Conservation (phyloP, 2,888 invertebrate species). For the Hydropsyche betteni region DNA sequence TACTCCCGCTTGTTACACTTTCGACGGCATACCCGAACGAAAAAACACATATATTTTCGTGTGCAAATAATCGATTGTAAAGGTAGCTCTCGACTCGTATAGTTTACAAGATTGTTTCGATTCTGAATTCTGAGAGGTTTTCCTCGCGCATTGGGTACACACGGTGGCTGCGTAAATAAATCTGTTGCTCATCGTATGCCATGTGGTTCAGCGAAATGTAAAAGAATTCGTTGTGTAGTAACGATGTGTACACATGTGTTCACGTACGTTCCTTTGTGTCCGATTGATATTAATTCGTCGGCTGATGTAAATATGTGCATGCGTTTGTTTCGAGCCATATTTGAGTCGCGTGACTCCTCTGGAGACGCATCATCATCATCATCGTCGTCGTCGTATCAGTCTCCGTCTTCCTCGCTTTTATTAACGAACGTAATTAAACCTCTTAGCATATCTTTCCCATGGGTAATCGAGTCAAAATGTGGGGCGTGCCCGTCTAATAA, state of each 20-base stretch:
- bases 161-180: constrained; percentile 1
- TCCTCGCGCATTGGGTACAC: too few species aligned
- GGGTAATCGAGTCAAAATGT: constrained; percentile 12
- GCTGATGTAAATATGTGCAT: neutral
- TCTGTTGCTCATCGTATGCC: constrained; percentile 23
- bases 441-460: constrained; percentile 19
- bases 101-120: too few species aligned
- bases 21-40: too few species aligned
- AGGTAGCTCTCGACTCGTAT: too few species aligned
- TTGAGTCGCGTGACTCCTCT: constrained; percentile 4
- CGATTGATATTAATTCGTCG: constrained; percentile 1
- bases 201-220: constrained; percentile 6
- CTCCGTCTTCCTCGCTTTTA: neutral
- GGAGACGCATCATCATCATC: neutral
- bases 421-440: constrained; percentile 17
- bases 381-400: neutral
- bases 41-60: too few species aligned
- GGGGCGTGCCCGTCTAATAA: constrained; percentile 1
- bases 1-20: neutral
- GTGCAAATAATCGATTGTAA: too few species aligned
- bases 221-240: constrained; percentile 9
- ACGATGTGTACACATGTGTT: neutral
- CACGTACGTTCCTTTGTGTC: neutral
- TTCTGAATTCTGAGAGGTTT: too few species aligned
- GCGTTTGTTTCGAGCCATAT: neutral